These are phyloP conservation scores for Picathartes gymnocephalus DNA, from an alignment of 2,113 vertebrate genomes.

Conservation along the genomic window DNA sequence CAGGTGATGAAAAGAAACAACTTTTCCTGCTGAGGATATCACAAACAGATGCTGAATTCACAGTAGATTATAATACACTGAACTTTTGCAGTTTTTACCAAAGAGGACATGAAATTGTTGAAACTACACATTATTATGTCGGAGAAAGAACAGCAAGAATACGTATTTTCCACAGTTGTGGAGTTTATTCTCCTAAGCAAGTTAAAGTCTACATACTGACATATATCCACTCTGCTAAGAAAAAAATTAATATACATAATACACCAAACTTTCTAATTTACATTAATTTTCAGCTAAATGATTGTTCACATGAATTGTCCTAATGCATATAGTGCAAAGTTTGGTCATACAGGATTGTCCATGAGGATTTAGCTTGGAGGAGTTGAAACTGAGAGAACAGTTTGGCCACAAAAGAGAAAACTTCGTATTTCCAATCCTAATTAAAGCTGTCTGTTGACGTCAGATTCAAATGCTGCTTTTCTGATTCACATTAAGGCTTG, in stretches of 20 bases:
- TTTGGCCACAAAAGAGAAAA: neutral
- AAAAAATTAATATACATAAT: neutral
- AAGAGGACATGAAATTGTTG: conserved; percentile 2
- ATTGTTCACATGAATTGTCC: neutral
- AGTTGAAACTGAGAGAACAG: neutral
- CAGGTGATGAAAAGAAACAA: neutral
- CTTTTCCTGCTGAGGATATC: neutral
- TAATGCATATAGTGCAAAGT: neutral
- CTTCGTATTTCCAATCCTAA: neutral
- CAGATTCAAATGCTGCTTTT: neutral
- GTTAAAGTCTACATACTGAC: neutral
- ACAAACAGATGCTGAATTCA: conserved; percentile 35
- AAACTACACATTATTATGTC: neutral
- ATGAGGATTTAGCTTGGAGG: neutral
- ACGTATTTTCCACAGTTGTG: neutral
- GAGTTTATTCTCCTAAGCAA: neutral
- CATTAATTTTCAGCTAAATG: neutral
- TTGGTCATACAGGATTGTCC: neutral
- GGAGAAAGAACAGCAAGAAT: neutral
- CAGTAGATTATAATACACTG: neutral
- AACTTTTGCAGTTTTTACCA: neutral
- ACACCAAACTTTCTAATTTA: neutral
- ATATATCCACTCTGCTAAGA: neutral
- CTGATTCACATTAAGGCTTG: neutral
- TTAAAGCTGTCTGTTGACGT: neutral